Evolutionary conservation across 2,113 vertebrate genomes (phyloP), one percentile per base, ranked within the genome.

Genomic region (Grammomys dolichurus): DNA sequence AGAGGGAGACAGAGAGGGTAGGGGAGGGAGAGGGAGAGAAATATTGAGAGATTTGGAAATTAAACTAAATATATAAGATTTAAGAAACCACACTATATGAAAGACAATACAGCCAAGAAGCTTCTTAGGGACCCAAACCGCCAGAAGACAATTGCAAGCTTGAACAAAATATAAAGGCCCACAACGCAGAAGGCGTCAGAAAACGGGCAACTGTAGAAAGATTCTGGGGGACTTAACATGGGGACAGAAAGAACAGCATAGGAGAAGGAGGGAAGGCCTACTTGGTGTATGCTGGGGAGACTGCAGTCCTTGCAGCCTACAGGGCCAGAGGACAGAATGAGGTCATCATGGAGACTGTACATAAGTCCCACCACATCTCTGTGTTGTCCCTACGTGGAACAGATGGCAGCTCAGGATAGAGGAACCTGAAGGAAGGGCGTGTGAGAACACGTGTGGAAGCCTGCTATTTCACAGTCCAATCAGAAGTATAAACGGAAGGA

Each of bases 241-340:
- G 13, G 31, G 56, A 88, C 88, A 46, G n/a, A 33, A 14, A 73
- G 56, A 48, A 31, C 7, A 67, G 89, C 54, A 58, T 19, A 56
- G 19, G 72, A 22, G 7, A 7, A 33, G 63, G 69, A 58, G 31
- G 19, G 31, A 9, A 73, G 84, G 69, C 40, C 48, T 58, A 1
- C 11, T 16, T 5, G 3, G 36, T 7, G 48, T 5, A 0, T 11
- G 20, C 5, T 1, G 28, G 0, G 51, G 33, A 60, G 9, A 6
- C 22, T 36, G 22, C 43, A 20, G 26, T 40, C 43, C 75, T 75
- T 48, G 36, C 9, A 60, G 33, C 46, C 58, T 43, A 7, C 72
- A 75, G 65, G 19, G 28, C 36, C 33, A 28, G 26, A 51, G 7
- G 28, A 48, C 11, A 60, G 19, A 67, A 33, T 43, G 65, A 75